Conservation (phyloP, 2,797 vertebrate species). For the Centroberyx gerrardi region DNA sequence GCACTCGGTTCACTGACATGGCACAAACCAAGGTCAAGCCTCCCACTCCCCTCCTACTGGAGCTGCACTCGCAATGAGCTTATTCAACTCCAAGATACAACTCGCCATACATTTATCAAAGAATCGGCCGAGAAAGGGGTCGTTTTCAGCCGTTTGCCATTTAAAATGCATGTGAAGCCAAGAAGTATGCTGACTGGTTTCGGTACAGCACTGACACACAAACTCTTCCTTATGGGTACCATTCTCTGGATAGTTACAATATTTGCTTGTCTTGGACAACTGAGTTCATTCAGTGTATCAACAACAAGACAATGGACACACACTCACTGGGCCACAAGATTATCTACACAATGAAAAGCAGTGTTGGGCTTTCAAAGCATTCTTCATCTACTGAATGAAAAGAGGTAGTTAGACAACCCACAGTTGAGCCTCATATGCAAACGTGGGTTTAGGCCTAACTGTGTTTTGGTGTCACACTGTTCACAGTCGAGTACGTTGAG, state of each 20-base stretch:
- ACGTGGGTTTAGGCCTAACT: constrained; percentile 65
- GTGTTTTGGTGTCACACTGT: constrained; percentile 67
- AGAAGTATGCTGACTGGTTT: constrained; percentile 37
- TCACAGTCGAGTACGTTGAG: constrained; percentile 61
- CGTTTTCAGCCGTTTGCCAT: constrained; percentile 25
- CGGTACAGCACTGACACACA: constrained; percentile 37
- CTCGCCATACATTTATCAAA: constrained; percentile 43
- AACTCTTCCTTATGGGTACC: constrained; percentile 69
- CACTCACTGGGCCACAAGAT: constrained; percentile 77
- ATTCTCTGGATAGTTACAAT: constrained; percentile 84
- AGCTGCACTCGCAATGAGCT: constrained; percentile 29
- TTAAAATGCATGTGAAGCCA: constrained; percentile 49
- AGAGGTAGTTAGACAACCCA: constrained; percentile 70
- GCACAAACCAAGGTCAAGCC: constrained; percentile 63
- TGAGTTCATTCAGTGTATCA: constrained; percentile 82
- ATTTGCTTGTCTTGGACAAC: constrained; percentile 84
- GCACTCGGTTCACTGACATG: constrained; percentile 56
- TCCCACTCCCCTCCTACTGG: constrained; percentile 65
- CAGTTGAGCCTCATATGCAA: constrained; percentile 74
- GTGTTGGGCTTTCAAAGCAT: constrained; percentile 79
- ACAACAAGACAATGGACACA: constrained; percentile 79
- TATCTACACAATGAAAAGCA: constrained; percentile 77
- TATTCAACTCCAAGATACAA: constrained; percentile 53
- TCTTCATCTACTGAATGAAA: constrained; percentile 73
- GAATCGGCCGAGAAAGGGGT: constrained; percentile 19